phyloP scores from a whole-genome alignment of 2,888 invertebrate species.

The Leptopilina syphax region DNA sequence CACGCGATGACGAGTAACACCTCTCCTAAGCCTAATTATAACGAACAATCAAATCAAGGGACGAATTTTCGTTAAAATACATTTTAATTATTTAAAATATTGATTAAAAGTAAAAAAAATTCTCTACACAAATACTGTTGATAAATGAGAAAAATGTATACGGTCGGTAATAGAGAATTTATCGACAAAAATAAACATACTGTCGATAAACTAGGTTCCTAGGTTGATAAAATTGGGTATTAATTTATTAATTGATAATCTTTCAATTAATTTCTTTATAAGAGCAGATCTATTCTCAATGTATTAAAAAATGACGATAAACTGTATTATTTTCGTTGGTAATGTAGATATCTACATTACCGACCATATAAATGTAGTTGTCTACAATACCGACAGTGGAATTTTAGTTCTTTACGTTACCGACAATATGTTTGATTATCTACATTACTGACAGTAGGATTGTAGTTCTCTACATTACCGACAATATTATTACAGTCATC shows the following conservation, averaged over 20 bases:
- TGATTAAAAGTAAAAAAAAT: background rate
- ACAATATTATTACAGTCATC: no score
- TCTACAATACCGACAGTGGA: no score
- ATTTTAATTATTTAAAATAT: background rate
- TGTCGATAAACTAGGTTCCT: background rate
- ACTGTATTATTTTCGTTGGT: background rate
- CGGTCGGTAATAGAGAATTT: background rate
- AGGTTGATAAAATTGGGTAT: background rate
- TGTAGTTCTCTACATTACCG: no score
- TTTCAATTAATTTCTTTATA: no score
- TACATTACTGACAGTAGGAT: no score
- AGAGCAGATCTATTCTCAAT: no score
- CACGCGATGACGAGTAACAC: slow-evolving; percentile 64
- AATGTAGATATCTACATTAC: background rate
- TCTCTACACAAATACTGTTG: background rate
- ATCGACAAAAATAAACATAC: background rate
- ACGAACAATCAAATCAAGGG: slow-evolving; percentile 44
- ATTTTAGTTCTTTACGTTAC: no score
- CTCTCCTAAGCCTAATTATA: slow-evolving; percentile 66
- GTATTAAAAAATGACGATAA: no score
- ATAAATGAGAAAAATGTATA: background rate
- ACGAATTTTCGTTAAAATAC: background rate
- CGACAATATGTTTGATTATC: no score
- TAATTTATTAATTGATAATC: no score
- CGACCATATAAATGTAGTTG: no score